Evolutionary conservation across 1,140 invertebrate genomes (phyloP).

Genomic region (Kradibia gibbosae): DNA sequence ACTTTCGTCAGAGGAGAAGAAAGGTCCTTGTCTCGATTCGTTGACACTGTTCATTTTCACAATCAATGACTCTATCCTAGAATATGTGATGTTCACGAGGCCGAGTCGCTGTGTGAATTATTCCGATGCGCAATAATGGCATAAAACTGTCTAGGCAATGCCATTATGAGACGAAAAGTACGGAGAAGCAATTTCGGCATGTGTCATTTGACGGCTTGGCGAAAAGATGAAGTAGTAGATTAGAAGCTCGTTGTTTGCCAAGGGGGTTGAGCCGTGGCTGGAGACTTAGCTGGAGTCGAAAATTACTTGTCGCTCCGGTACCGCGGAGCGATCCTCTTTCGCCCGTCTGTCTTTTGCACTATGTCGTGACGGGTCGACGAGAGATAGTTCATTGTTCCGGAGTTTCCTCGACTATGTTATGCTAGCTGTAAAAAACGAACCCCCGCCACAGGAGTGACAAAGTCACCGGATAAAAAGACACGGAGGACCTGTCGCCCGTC

Average conservation of each 20-base stretch:
- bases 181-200: conserved; percentile 8
- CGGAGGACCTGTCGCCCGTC: not conserved
- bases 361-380: not conserved
- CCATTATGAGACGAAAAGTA: not conserved
- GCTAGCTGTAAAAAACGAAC: not conserved
- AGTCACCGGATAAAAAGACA: not conserved
- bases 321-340: conserved; percentile 16
- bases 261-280: not conserved
- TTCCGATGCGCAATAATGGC: not conserved
- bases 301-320: conserved; percentile 34
- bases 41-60: not conserved
- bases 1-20: not conserved
- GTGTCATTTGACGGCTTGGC: not conserved
- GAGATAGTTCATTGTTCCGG: conserved; percentile 8
- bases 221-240: conserved; percentile 12
- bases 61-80: not conserved
- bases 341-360: conserved; percentile 19
- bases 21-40: not conserved
- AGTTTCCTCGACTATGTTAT: not conserved
- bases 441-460: not conserved
- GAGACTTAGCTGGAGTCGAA: conserved; percentile 16
- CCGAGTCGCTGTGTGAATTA: not conserved
- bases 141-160: not conserved
- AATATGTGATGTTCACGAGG: no score
- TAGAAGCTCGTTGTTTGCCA: not conserved